These are phyloP conservation scores for Corythornis vintsioides DNA, from an alignment of 2,113 vertebrate species.

Conservation along the genomic window DNA sequence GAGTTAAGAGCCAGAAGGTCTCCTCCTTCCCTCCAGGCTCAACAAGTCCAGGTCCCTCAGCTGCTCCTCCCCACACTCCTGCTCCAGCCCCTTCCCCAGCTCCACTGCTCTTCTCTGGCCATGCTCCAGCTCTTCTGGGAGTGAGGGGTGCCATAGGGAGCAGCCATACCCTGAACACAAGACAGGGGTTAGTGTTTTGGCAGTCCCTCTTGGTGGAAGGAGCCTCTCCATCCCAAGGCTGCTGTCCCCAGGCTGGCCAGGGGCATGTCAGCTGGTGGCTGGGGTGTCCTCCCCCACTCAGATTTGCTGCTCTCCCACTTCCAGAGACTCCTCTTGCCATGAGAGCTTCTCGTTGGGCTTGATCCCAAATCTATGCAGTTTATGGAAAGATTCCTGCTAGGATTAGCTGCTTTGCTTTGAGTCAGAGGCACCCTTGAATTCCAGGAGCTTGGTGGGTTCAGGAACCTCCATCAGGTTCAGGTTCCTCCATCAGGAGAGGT, in stretches of 20 bases:
- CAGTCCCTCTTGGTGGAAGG: neutral
- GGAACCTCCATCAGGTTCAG: neutral
- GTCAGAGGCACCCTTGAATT: neutral
- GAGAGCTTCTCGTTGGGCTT: neutral
- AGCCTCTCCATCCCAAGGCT: neutral
- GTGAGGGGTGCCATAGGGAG: neutral
- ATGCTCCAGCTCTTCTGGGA: neutral
- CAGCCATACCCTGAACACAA: neutral
- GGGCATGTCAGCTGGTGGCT: neutral
- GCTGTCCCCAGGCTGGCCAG: neutral
- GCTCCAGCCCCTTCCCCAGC: too few relatives aligned
- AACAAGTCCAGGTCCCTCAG: too few relatives aligned
- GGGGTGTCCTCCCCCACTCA: neutral
- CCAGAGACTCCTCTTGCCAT: neutral
- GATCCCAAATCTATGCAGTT: neutral
- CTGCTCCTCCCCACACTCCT: too few relatives aligned
- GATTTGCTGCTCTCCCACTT: neutral
- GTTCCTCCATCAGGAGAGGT: neutral
- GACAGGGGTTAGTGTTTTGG: neutral
- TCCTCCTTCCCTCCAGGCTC: too few relatives aligned
- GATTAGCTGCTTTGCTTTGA: neutral
- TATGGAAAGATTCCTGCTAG: neutral
- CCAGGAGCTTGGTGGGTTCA: neutral
- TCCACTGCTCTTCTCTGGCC: too few relatives aligned
- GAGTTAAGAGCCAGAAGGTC: too few relatives aligned